Evolutionary conservation across 2,797 vertebrate genomes (phyloP), one percentile per base, ranked within the genome.

Genomic region (Arremon brunneinucha): DNA sequence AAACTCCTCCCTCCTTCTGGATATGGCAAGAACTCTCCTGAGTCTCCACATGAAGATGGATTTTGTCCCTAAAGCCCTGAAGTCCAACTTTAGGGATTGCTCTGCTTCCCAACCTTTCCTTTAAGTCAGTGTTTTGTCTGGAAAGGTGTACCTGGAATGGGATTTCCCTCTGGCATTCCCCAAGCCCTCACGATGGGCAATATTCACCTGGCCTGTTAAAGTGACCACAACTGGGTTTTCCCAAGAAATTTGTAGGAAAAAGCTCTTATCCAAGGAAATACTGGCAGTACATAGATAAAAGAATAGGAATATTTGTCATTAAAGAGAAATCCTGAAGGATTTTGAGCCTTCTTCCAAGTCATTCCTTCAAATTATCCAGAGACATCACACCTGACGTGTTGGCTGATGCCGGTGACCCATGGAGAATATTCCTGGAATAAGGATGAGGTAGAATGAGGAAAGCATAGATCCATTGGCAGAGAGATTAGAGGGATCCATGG

Each of bases 141-240:
- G n/a, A n/a, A 78, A 78, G 9, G 1, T 71, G 3, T 8, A 2
- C 5, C 43, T 57, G 59, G 34, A 27, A 46, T 53, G 41, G 11
- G 23, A 30, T 50, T 76, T 37, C 8, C 34, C 5, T 68, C 57
- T 12, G 15, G 3, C 27, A 7, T 76, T 26, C 21, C 7, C 2
- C 34, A 47, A 2, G 5, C 10, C 53, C 65, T 63, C 4, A 0
- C 3, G 16, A 14, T 0, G 4, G 9, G 16, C 9, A 72, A 8
- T 10, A 34, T 22, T 65, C 8, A 19, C 41, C 59, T 5, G 16
- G 1, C 16, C 21, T 34, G 28, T 22, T 81, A 53, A 46, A 72
- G 21, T 35, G 22, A n/a, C 24, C n/a, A 55, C 0, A 12, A 4
- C 2, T 39, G 14, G 2, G 10, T 21, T 82, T 74, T 82, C 17